Evolutionary conservation across 2,797 vertebrate genomes (phyloP).

Genomic region (Pogonophryne albipinna): DNA sequence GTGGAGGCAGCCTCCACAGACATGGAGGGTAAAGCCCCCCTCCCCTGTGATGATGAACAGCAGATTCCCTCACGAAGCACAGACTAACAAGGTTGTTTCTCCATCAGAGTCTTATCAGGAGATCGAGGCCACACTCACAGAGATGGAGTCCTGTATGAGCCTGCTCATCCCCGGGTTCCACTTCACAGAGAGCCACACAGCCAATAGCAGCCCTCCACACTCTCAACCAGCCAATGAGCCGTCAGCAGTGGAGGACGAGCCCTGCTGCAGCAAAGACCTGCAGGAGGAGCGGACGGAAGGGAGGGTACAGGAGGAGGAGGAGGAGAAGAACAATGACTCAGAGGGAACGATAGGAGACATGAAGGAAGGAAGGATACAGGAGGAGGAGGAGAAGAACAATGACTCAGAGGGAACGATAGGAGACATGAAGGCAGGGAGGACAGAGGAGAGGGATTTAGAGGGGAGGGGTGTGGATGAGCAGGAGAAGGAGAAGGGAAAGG

Average conservation of each 20-base stretch:
- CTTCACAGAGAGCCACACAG: conserved; percentile 21
- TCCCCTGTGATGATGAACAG: neutral
- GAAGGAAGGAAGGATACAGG: neutral
- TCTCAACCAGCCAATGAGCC: neutral
- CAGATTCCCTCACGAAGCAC: neutral
- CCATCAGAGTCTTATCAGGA: conserved; percentile 86
- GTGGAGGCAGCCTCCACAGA: conserved; percentile 87
- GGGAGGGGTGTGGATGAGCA: neutral
- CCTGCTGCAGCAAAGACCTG: conserved; percentile 92
- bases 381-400: neutral
- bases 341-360: neutral
- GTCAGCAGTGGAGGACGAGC: conserved; percentile 78
- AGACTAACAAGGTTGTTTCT: neutral
- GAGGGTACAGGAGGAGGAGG: neutral
- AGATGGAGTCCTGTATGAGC: conserved; percentile 92
- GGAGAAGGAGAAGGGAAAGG: neutral
- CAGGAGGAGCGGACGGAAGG: neutral
- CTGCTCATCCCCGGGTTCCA: conserved; percentile 88
- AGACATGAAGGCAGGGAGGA: neutral
- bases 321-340: neutral
- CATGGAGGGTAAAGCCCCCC: conserved; percentile 87
- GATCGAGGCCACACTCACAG: conserved; percentile 85
- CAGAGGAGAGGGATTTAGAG: neutral
- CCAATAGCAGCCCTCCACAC: conserved; percentile 2
- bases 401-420: too few relatives aligned